Evolutionary conservation across 2,113 vertebrate genomes (phyloP).

Genomic region (Campylomormyrus numenius): DNA sequence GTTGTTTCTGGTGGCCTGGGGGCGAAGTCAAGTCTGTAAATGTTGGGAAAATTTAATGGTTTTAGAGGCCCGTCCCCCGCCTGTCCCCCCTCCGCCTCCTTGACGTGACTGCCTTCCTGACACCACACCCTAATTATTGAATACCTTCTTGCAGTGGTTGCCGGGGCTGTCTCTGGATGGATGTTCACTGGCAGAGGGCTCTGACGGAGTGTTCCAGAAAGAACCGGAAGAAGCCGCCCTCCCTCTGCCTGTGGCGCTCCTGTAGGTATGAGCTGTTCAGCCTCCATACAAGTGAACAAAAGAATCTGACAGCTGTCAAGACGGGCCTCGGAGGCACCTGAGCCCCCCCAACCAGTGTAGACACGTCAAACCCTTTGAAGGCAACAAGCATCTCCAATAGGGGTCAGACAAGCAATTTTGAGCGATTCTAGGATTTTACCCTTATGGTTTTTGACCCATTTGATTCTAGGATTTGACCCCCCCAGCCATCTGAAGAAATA

Average conservation of each 20-base stretch:
- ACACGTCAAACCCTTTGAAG: conserved; percentile 14
- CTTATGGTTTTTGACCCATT: neutral
- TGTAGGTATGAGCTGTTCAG: neutral
- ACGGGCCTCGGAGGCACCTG: conserved; percentile 2
- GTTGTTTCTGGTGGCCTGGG: neutral
- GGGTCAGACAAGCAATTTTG: neutral
- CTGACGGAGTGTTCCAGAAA: neutral
- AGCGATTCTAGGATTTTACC: neutral
- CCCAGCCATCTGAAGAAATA: neutral
- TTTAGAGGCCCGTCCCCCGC: neutral
- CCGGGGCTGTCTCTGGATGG: neutral
- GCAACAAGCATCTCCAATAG: neutral
- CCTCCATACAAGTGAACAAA: conserved; percentile 9
- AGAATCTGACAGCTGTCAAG: neutral
- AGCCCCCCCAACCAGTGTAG: conserved; percentile 21
- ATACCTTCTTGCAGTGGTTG: neutral
- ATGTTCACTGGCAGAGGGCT: neutral
- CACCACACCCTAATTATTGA: neutral
- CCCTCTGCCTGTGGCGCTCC: neutral
- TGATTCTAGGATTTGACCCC: neutral
- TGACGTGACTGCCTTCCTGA: neutral
- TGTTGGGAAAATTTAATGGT: conserved; percentile 7
- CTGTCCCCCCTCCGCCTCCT: neutral
- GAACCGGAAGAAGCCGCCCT: neutral
- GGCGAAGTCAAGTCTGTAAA: neutral